These are phyloP conservation scores for Paracanthobrama guichenoti DNA, from an alignment of 2,113 vertebrate genomes.

Conservation along the genomic window DNA sequence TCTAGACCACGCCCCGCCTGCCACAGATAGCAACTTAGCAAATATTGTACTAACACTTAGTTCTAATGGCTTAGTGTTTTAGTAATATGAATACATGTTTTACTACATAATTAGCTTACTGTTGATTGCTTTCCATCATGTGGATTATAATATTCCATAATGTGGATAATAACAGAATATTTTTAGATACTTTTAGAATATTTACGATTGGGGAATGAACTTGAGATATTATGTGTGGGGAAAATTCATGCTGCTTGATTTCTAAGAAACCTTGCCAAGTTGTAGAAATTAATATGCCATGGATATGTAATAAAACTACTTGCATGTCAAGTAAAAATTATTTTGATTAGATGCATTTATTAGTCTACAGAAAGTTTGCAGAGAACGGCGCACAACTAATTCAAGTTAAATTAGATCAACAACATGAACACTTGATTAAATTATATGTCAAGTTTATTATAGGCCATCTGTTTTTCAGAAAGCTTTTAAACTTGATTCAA, in stretches of 20 bases:
- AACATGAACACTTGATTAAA: slow-evolving; percentile 33
- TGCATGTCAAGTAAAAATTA: background rate
- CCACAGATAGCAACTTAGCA: background rate
- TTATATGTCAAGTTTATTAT: slow-evolving; percentile 31
- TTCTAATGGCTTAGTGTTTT: background rate
- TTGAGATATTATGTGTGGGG: slow-evolving; percentile 7
- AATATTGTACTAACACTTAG: background rate
- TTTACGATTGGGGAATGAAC: background rate
- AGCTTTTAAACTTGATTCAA: slow-evolving; percentile 26
- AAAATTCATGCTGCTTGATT: slow-evolving; percentile 18
- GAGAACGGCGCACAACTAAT: slow-evolving; percentile 13
- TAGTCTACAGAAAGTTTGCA: slow-evolving; percentile 10
- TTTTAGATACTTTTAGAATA: background rate
- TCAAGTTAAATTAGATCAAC: slow-evolving; percentile 32
- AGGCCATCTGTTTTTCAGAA: slow-evolving; percentile 4
- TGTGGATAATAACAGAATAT: background rate
- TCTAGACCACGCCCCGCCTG: no score
- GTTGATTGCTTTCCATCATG: slow-evolving; percentile 15
- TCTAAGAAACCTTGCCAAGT: slow-evolving; percentile 18
- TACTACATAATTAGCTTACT: slow-evolving; percentile 6
- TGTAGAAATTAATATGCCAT: slow-evolving; percentile 19
- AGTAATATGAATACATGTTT: background rate
- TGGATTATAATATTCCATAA: background rate
- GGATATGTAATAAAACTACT: background rate
- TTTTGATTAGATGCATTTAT: slow-evolving; percentile 30